Conservation (phyloP, 1,140 invertebrate species). For the Danaus melanippus region DNA sequence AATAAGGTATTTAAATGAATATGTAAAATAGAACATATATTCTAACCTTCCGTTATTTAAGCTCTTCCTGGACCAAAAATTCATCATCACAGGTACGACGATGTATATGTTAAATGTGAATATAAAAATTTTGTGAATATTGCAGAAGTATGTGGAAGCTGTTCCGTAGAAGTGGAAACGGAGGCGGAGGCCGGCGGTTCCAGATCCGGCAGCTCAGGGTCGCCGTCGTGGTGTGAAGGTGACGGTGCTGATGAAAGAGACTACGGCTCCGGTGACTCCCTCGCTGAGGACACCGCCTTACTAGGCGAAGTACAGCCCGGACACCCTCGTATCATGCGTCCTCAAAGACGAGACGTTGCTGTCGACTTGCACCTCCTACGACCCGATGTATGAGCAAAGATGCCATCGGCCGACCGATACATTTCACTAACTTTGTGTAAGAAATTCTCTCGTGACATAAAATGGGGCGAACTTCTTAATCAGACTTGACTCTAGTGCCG, state of each 20-base stretch:
- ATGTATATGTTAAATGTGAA: no score
- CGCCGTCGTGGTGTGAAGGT: conserved; percentile 70
- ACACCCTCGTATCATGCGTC: conserved; percentile 41
- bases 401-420: no score
- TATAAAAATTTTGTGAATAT: conserved; percentile 13
- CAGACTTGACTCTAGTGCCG: conserved; percentile 24
- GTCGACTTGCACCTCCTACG: conserved; percentile 64
- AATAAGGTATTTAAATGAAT: no score
- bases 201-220: conserved; percentile 66
- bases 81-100: no score
- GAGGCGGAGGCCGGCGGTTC: conserved; percentile 48
- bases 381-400: conserved; percentile 51
- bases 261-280: conserved; percentile 70
- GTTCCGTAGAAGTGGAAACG: conserved; percentile 61
- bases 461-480: no score
- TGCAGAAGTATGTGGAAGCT: conserved; percentile 62
- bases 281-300: conserved; percentile 73
- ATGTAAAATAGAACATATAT: no score
- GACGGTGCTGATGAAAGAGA: conserved; percentile 63
- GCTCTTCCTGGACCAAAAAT: no score
- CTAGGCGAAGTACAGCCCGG: conserved; percentile 50
- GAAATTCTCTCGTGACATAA: conserved; percentile 32
- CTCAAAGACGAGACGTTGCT: conserved; percentile 53
- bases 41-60: no score
- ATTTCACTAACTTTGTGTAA: conserved; percentile 13